Evolutionary conservation across 2,888 invertebrate genomes (phyloP), one percentile per base, ranked within the genome.

Genomic region (Aphelenchoides bicaudatus): DNA sequence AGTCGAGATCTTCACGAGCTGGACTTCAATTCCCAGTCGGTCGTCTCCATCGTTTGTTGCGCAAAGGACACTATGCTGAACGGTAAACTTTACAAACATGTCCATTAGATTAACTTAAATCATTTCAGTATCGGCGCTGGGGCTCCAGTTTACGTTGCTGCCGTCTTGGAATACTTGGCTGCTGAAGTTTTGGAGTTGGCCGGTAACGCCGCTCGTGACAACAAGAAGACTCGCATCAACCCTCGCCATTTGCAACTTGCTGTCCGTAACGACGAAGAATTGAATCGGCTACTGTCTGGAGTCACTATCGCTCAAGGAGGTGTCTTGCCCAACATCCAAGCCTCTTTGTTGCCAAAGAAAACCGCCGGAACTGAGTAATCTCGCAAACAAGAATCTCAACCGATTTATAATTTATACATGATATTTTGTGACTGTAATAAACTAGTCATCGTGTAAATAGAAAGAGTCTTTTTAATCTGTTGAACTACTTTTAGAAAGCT

Each of bases 241-340:
- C 82, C 82, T 8, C 65, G 75, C 58, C 74, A 75, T 63, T 61
- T 75, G 27, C 75, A 74, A 55, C 62, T 75, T 37, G 74, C 75
- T 34, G 73, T 75, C 38, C 67, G 75, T 51, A 75, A 75, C 65
- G 75, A 75, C 68, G 75, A 75, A 58, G 75, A 75, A 63, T 52
- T 75, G 61, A 75, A 75, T 68, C 72, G 74, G 62, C 63, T 73
- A 39, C 64, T 75, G 58, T 57, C 70, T 47, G 87, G 87, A 39
- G 88, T 89, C 1, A 88, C 88, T 19, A 89, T 90, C 76, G 86
- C 88, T 25, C 87, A 89, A 80, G 89, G 89, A 61, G 90, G 89
- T 71, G 89, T 90, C 0, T 79, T 90, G 75, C 76, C 75, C 59
- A 76, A 75, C 71, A 75, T 76, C 68, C 72, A 75, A 61, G 71